A percentile compares a stretch with the other conserved stretches of the same genome.
Conservation (phyloP, 1,140 invertebrate genomes). For the Bombus turneri region DNA sequence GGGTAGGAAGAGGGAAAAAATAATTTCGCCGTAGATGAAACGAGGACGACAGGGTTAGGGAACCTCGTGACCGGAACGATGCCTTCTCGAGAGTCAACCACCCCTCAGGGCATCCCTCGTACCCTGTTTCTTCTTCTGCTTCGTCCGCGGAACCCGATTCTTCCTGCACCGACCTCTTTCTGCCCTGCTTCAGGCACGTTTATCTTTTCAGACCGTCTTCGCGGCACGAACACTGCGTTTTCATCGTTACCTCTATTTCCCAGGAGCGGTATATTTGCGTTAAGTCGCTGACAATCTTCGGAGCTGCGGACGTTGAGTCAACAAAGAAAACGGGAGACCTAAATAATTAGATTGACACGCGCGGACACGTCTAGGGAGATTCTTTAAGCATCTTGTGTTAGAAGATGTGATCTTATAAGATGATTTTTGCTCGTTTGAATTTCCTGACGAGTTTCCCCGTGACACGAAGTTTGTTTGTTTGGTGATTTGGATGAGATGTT, state of each 20-base stretch:
- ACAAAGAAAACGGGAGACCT: background rate
- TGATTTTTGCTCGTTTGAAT: background rate
- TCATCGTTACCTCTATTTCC: background rate
- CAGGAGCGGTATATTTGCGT: background rate
- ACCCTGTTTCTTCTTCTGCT: background rate
- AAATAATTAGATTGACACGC: background rate
- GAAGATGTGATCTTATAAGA: background rate
- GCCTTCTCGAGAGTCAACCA: slow-evolving; percentile 43
- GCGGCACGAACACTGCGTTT: background rate
- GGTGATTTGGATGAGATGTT: background rate
- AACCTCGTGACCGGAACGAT: slow-evolving; percentile 37
- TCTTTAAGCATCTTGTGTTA: background rate
- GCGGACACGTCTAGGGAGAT: background rate
- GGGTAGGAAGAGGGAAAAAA: slow-evolving; percentile 17
- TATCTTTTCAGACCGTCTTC: slow-evolving; percentile 27
- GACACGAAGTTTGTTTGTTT: background rate
- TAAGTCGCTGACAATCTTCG: background rate
- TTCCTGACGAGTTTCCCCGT: background rate
- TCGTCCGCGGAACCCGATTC: slow-evolving; percentile 23
- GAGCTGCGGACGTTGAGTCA: too few relatives aligned
- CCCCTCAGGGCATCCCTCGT: background rate
- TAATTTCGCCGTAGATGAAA: slow-evolving; percentile 44
- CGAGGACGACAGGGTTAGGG: slow-evolving; percentile 31
- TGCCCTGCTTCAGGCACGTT: slow-evolving; percentile 18
- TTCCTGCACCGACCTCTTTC: background rate